Conservation (phyloP, 2,113 vertebrate species). For the Montifringilla adamsi region DNA sequence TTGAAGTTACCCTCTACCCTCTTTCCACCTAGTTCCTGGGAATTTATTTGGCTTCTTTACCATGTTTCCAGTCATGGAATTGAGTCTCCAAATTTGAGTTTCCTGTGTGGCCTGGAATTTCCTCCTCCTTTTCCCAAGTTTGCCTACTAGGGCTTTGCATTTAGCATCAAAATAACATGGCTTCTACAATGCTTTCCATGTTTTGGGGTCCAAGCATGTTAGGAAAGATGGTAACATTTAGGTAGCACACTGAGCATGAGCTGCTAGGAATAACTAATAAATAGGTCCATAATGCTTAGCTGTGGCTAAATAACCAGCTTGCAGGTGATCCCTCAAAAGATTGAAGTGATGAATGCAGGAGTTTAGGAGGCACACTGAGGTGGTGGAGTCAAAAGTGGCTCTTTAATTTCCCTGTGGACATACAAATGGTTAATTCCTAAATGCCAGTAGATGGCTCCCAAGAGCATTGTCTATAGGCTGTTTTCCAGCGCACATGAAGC, state of each 20-base stretch:
- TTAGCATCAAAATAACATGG: neutral
- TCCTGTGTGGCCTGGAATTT: neutral
- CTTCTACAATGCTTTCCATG: neutral
- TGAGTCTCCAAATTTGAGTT: neutral
- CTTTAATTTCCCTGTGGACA: neutral
- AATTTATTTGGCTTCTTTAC: neutral
- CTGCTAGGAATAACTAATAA: neutral
- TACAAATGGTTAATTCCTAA: neutral
- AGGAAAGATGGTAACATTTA: neutral
- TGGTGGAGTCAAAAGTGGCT: neutral
- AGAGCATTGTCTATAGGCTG: neutral
- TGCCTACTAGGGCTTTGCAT: neutral
- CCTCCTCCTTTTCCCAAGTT: neutral
- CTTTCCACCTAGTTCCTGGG: neutral
- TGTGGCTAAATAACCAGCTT: neutral
- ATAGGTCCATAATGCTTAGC: neutral
- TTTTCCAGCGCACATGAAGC: rapidly evolving
- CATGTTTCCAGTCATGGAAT: neutral
- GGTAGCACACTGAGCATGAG: neutral
- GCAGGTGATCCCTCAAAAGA: neutral
- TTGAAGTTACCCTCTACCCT: neutral
- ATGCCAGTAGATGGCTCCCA: constrained; percentile 56
- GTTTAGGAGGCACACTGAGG: neutral
- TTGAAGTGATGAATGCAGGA: neutral
- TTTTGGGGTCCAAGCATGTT: neutral